These are phyloP conservation scores for Callospermophilus lateralis DNA, from an alignment of 2,113 vertebrate species.

Conservation along the genomic window DNA sequence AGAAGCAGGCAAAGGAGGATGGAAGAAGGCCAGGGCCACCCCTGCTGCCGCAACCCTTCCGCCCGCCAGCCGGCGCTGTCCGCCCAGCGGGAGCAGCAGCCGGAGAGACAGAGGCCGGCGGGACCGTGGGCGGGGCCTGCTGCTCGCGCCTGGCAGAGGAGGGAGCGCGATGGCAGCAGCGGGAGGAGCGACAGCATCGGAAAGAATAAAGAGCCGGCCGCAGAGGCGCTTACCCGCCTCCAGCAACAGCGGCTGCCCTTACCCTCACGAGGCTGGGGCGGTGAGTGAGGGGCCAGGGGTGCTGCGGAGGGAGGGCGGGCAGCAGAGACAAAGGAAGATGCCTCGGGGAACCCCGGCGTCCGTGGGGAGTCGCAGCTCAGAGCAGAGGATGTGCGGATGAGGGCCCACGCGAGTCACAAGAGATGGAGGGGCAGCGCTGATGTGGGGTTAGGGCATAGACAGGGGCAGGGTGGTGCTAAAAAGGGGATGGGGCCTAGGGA, in stretches of 20 bases:
- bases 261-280: conserved; percentile 12
- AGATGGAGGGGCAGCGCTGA: too few species aligned
- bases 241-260: not conserved
- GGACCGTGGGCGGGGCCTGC: not conserved
- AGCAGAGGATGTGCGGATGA: too few species aligned
- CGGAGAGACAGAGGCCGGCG: not conserved
- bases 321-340: conserved; percentile 81
- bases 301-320: conserved; percentile 18
- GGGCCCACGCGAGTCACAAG: too few species aligned
- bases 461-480: too few species aligned
- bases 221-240: conserved; percentile 15
- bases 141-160: conserved; percentile 2
- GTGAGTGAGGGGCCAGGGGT: conserved; percentile 66
- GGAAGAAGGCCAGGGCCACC: not conserved
- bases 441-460: too few species aligned
- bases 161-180: conserved; percentile 31
- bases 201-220: conserved; percentile 63
- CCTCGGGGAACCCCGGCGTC: too few species aligned
- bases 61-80: conserved; percentile 1
- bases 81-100: not conserved
- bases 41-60: not conserved
- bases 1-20: not conserved
- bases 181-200: conserved; percentile 52
- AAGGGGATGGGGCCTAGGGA: too few species aligned
- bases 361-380: too few species aligned